A percentile compares a stretch with the other conserved stretches of the same genome.
phyloP scores from a whole-genome alignment of 2,888 invertebrate genomes.

The Polydrusus pterygomalis region DNA sequence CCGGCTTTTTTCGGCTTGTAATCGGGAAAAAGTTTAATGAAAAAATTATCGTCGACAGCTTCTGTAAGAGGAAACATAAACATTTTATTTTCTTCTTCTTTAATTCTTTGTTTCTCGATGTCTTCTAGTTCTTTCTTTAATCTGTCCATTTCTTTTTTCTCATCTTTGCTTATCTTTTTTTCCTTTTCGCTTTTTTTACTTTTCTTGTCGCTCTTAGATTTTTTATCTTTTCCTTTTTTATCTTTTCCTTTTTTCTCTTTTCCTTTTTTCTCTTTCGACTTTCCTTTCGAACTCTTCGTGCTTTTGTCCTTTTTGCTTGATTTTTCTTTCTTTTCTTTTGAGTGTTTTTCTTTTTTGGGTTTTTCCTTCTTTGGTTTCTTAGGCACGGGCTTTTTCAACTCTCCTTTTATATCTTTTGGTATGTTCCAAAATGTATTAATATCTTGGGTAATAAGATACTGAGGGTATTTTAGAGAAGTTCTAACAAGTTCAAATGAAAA shows the following conservation, averaged over 20 bases:
- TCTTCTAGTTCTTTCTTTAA: conserved; percentile 62
- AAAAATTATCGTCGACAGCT: conserved; percentile 67
- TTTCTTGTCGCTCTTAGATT: conserved; percentile 59
- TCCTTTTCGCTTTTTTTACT: conserved; percentile 60
- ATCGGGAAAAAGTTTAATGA: conserved; percentile 66
- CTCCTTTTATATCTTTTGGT: conserved; percentile 67
- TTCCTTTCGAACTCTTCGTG: conserved; percentile 20
- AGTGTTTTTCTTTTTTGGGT: conserved; percentile 58
- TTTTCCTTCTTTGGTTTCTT: conserved; percentile 62
- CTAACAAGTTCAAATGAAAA: conserved; percentile 68
- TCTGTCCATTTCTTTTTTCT: conserved; percentile 59
- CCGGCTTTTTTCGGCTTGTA: conserved; percentile 60
- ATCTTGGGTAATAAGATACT: conserved; percentile 66
- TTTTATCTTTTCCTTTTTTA: conserved; percentile 57
- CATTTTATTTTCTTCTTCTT: conserved; percentile 64
- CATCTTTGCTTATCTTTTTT: conserved; percentile 59
- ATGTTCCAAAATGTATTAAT: conserved; percentile 66
- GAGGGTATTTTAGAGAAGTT: conserved; percentile 64
- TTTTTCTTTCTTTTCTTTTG: conserved; percentile 55
- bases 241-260: conserved; percentile 23
- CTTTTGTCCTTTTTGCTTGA: conserved; percentile 46
- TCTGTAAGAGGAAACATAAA: conserved; percentile 69
- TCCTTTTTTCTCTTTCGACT: conserved; percentile 59
- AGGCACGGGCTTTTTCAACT: conserved; percentile 62
- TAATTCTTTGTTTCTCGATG: conserved; percentile 61